Conservation (phyloP, 2,797 vertebrate genomes). For the Bovichtus diacanthus region DNA sequence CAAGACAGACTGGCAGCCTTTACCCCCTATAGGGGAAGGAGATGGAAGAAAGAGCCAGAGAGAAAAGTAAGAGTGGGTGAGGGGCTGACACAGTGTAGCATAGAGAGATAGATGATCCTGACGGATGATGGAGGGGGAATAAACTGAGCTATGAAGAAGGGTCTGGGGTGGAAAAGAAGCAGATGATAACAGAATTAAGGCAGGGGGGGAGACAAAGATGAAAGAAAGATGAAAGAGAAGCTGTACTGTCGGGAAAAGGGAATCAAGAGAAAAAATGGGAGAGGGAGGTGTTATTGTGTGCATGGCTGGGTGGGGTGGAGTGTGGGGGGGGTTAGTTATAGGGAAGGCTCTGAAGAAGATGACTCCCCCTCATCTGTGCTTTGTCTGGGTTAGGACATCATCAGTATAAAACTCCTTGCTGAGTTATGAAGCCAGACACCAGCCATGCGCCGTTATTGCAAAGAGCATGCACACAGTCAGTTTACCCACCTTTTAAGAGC, state of each 20-base stretch:
- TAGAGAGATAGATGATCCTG: conserved; percentile 9
- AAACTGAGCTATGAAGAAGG: not conserved
- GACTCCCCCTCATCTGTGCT: conserved; percentile 10
- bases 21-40: conserved; percentile 51
- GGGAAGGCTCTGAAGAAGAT: conserved; percentile 6
- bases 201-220: conserved; percentile 33
- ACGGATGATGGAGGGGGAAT: conserved; percentile 11
- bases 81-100: conserved; percentile 42
- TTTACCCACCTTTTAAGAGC: not conserved
- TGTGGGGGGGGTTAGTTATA: conserved; percentile 11
- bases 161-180: conserved; percentile 22
- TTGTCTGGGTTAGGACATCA: conserved; percentile 31
- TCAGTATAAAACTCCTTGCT: conserved; percentile 3
- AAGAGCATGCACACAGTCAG: not conserved
- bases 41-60: conserved; percentile 38
- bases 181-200: conserved; percentile 41
- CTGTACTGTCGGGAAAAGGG: conserved; percentile 31
- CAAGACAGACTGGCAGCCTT: conserved; percentile 65
- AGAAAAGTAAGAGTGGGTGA: conserved; percentile 45
- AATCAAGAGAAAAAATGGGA: conserved; percentile 6
- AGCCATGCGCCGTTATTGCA: not conserved
- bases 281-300: conserved; percentile 21
- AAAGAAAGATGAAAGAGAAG: conserved; percentile 59
- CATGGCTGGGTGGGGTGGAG: conserved; percentile 4
- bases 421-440: conserved; percentile 35